These are phyloP conservation scores for Oophaga pumilio DNA, from an alignment of 2,113 vertebrate species.

Conservation along the genomic window DNA sequence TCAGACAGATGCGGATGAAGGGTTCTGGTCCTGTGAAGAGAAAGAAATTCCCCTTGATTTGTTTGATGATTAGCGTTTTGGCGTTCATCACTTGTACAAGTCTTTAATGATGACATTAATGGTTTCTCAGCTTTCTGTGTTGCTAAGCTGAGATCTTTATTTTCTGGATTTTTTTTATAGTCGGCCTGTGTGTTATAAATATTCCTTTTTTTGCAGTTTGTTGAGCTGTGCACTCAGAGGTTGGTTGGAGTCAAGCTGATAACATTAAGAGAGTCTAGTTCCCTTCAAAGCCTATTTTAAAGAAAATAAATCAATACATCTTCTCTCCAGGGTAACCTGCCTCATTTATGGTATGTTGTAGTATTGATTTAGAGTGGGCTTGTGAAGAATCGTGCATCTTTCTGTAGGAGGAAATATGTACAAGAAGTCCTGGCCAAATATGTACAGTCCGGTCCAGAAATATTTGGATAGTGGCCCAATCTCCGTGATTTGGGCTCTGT, in stretches of 20 bases:
- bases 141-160: background rate
- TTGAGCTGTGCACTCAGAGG: background rate
- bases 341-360: background rate
- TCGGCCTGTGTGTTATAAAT: background rate
- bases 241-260: conserved; percentile 11
- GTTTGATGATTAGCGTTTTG: background rate
- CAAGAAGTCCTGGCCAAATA: background rate
- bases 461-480: too few relatives aligned
- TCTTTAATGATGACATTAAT: background rate
- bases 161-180: background rate
- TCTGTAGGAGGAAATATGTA: background rate
- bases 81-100: background rate
- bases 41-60: background rate
- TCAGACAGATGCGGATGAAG: background rate
- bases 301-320: conserved; percentile 3
- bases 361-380: background rate
- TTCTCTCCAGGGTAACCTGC: conserved; percentile 8
- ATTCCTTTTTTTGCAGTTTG: background rate
- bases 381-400: background rate
- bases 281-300: background rate
- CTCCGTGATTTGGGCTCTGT: too few relatives aligned
- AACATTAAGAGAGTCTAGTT: background rate
- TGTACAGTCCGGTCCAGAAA: too few relatives aligned
- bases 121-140: background rate
- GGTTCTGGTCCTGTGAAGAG: background rate